phyloP scores from a whole-genome alignment of 2,113 vertebrate genomes.

The Cyphomyrus plagiostoma region DNA sequence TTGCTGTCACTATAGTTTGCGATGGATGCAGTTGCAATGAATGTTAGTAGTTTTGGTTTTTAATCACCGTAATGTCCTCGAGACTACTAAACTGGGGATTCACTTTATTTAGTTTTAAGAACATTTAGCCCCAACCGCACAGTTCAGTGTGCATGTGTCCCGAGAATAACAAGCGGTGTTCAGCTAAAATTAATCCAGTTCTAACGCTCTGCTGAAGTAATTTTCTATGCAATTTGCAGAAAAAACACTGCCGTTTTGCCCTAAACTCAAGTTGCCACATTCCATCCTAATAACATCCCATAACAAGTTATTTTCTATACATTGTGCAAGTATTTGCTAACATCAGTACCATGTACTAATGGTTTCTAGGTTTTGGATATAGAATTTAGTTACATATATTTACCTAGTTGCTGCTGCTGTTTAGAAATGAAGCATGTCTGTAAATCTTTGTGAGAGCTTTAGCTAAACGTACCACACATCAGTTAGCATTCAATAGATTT shows the following conservation, averaged over 20 bases:
- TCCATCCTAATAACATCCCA: not conserved
- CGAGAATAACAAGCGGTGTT: not conserved
- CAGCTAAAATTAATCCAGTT: not conserved
- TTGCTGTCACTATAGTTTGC: not conserved
- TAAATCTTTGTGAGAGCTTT: not conserved
- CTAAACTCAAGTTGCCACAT: not conserved
- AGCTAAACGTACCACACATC: not conserved
- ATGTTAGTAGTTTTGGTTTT: not conserved
- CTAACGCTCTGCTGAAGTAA: not conserved
- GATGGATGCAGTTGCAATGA: not conserved
- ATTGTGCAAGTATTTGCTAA: not conserved
- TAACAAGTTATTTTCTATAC: not conserved
- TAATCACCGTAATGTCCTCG: not conserved
- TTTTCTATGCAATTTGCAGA: slow-evolving; percentile 10
- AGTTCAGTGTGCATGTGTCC: not conserved
- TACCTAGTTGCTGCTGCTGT: not conserved
- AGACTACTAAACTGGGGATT: not conserved
- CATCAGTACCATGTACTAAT: not conserved
- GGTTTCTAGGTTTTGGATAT: not conserved
- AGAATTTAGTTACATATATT: not conserved
- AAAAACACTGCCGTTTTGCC: not conserved
- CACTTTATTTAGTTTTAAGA: not conserved
- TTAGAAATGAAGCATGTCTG: not conserved
- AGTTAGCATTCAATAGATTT: not conserved
- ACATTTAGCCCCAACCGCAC: not conserved